Conservation (phyloP, 2,797 vertebrate genomes). For the Agapornis canus region DNA sequence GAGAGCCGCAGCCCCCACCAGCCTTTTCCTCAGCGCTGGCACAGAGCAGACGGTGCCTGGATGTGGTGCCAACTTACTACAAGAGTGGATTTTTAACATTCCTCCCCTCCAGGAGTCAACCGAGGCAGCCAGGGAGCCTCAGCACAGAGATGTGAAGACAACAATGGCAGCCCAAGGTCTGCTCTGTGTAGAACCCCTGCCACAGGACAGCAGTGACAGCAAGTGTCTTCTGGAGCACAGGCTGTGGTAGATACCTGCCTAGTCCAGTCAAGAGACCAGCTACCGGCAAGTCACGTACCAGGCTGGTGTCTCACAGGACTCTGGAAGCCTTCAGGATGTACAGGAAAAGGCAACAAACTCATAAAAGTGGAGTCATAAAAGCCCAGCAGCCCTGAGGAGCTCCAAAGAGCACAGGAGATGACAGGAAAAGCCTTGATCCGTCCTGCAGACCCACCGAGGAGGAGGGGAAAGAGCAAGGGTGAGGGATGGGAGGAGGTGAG, state of each 20-base stretch:
- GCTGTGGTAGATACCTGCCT: neutral
- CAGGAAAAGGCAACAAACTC: neutral
- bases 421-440: neutral
- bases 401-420: neutral
- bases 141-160: neutral
- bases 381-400: neutral
- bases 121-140: conserved; percentile 59
- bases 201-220: neutral
- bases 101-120: conserved; percentile 70
- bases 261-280: neutral
- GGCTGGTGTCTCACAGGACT: neutral
- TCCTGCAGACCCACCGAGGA: neutral
- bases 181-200: neutral
- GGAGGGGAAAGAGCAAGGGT: neutral
- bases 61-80: conserved; percentile 73
- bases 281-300: accelerated
- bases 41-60: conserved; percentile 61
- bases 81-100: conserved; percentile 75
- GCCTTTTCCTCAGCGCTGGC: conserved; percentile 73
- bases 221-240: neutral
- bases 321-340: neutral
- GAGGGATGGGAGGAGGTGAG: neutral
- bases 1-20: conserved; percentile 56
- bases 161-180: neutral
- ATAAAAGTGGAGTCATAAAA: neutral